Evolutionary conservation across 2,113 vertebrate species (phyloP), one percentile per base, ranked within the genome.

Genomic region (Phainopepla nitens): DNA sequence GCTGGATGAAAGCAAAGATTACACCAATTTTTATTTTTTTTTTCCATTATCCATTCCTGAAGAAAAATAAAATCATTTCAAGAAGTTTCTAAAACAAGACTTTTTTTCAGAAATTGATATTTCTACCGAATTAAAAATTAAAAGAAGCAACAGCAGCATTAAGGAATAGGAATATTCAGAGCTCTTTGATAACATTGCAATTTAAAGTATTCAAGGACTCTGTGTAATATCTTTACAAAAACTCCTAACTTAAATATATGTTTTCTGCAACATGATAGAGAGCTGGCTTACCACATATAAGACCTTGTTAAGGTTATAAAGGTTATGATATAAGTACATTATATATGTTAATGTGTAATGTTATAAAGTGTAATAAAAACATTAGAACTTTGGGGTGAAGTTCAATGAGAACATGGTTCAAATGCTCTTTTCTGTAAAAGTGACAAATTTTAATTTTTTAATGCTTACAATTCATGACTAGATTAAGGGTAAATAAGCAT

Each of bases 201-300:
- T 44, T 50, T 54, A 54, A 66, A 47, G 1, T 31, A 35, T 21
- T 75, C 51, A 80, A 80, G 61, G 12, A 8, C 5, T 50, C 3
- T 5, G 21, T 33, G 31, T 16, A 50, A 49, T n/a, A 23, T 7
- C 16, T 76, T 62, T 44, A 11, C 3, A 66, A 39, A 39, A 39
- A 44, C 0, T 1, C 17, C 17, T 69, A 65, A 16, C 2, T 15
- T 29, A 49, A 70, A 53, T 2, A 19, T 53, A 4, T 11, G 9
- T 69, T 58, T 81, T 81, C 21, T 81, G 5, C 7, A 65, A 60
- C 4, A 10, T 15, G 29, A 45, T 44, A 56, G 22, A 86, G 11
- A 60, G 6, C 3, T 89, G 33, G 42, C 29, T 64, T 72, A 54
- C 5, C 27, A 27, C 3, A 36, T 35, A 25, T 22, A 60, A 50